Evolutionary conservation across 2,797 vertebrate genomes (phyloP).

Genomic region (Falco biarmicus): DNA sequence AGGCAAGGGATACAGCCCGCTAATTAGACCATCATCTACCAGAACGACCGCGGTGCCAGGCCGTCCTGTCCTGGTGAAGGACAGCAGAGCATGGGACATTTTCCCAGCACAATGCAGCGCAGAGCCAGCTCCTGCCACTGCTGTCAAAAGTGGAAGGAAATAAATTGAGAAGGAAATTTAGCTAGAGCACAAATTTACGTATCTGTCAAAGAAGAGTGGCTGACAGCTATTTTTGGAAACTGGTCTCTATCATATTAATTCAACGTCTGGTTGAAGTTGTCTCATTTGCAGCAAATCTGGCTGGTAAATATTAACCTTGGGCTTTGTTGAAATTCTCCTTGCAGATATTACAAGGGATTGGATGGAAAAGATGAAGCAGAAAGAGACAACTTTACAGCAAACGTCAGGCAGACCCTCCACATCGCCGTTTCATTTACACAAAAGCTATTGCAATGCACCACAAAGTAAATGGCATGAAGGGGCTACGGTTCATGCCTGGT

Average conservation of each 20-base stretch:
- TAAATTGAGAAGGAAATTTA: conserved; percentile 17
- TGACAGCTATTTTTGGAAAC: conserved; percentile 59
- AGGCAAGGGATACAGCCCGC: background rate
- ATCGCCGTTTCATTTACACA: background rate
- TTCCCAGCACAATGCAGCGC: background rate
- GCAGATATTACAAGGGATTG: conserved; percentile 36
- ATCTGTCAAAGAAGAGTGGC: conserved; percentile 63
- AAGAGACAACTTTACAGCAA: conserved; percentile 42
- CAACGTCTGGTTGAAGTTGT: conserved; percentile 50
- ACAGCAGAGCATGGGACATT: background rate
- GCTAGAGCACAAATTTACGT: conserved; percentile 14
- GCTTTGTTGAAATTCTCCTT: conserved; percentile 73
- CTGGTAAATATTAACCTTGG: conserved; percentile 77
- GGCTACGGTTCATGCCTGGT: background rate
- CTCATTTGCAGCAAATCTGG: conserved; percentile 69
- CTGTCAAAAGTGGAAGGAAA: background rate
- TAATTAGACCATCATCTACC: background rate
- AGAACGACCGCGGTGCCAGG: background rate
- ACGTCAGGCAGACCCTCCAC: conserved; percentile 3
- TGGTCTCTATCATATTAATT: conserved; percentile 66
- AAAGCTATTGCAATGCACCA: background rate
- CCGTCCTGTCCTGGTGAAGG: background rate
- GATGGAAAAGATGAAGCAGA: conserved; percentile 28
- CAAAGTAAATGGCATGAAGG: background rate
- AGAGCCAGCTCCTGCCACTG: background rate